Evolutionary conservation across 2,888 invertebrate species (phyloP).

Genomic region (Pristionchus arcanus): DNA sequence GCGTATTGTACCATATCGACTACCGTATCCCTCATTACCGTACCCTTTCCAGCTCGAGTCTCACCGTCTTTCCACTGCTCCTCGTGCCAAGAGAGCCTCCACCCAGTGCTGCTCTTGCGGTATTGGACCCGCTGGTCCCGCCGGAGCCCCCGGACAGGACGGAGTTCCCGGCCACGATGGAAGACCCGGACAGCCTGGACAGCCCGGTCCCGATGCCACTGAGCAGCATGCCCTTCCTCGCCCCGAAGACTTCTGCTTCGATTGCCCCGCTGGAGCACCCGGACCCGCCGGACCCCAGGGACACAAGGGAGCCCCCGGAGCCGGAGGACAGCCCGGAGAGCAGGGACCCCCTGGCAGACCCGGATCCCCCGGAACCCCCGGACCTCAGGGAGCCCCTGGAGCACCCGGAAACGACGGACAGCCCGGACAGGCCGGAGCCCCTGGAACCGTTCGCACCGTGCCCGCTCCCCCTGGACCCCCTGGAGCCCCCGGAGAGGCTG

Average conservation of each 20-base stretch:
- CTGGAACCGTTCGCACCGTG: slow-evolving; percentile 55
- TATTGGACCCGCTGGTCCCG: slow-evolving; percentile 54
- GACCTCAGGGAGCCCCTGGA: slow-evolving; percentile 55
- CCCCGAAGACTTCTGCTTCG: slow-evolving; percentile 55
- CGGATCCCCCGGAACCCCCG: slow-evolving; percentile 55
- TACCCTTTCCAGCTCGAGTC: slow-evolving; percentile 49
- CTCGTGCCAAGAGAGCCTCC: slow-evolving; percentile 55
- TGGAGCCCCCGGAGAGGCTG: slow-evolving; percentile 56
- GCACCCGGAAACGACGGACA: slow-evolving; percentile 50
- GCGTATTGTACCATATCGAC: neutral
- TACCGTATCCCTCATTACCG: neutral
- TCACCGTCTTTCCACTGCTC: neutral
- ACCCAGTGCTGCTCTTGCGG: slow-evolving; percentile 58
- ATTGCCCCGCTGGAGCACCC: slow-evolving; percentile 55
- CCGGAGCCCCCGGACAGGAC: slow-evolving; percentile 50
- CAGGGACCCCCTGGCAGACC: slow-evolving; percentile 55
- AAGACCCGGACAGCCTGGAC: slow-evolving; percentile 54
- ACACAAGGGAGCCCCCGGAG: slow-evolving; percentile 52
- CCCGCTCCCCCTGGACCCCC: slow-evolving; percentile 55
- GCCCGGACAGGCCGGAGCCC: slow-evolving; percentile 55
- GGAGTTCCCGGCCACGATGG: slow-evolving; percentile 56
- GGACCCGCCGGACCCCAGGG: slow-evolving; percentile 55
- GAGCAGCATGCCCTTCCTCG: slow-evolving; percentile 38
- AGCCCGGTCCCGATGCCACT: slow-evolving; percentile 53
- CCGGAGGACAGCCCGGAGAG: slow-evolving; percentile 41